A percentile compares a stretch with the other conserved stretches of the same genome.
Conservation (phyloP, 2,113 vertebrate species). For the Cynoglossus semilaevis region DNA sequence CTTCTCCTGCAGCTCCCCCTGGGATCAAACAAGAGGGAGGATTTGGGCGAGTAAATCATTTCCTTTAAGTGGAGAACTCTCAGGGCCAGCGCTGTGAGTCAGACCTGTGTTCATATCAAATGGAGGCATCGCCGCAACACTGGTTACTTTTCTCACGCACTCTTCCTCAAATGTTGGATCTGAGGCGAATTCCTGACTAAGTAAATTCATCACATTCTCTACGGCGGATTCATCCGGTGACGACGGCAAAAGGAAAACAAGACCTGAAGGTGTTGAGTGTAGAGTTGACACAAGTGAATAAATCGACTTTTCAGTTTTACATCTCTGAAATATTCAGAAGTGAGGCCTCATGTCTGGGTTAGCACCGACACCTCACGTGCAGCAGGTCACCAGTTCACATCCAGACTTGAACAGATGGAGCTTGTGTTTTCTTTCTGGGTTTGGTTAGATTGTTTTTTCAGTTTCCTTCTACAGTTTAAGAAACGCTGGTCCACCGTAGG, state of each 20-base stretch:
- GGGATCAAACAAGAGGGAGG: conserved; percentile 63
- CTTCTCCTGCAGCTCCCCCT: conserved; percentile 55
- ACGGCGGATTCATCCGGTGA: conserved; percentile 16
- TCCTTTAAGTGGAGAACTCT: conserved; percentile 65
- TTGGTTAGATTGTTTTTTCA: too few species aligned
- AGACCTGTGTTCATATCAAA: conserved; percentile 48
- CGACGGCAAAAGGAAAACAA: conserved; percentile 4
- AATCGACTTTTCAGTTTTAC: too few species aligned
- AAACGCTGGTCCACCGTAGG: too few species aligned
- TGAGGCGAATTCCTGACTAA: conserved; percentile 58
- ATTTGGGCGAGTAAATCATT: conserved; percentile 67
- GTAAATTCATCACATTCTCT: conserved; percentile 56
- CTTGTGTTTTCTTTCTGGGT: too few species aligned
- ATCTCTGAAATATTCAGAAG: too few species aligned
- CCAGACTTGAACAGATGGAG: too few species aligned
- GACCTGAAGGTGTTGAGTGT: conserved; percentile 12
- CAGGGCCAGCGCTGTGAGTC: conserved; percentile 47
- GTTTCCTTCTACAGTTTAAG: too few species aligned
- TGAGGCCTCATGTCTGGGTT: too few species aligned
- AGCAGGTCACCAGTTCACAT: too few species aligned
- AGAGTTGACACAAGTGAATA: background rate
- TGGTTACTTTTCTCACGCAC: conserved; percentile 55
- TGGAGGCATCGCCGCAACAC: conserved; percentile 56
- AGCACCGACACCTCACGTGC: too few species aligned
- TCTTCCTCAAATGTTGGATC: conserved; percentile 54